Evolutionary conservation across 2,113 vertebrate species (phyloP), one percentile per base, ranked within the genome.

Genomic region (Erythrocercus mccallii): DNA sequence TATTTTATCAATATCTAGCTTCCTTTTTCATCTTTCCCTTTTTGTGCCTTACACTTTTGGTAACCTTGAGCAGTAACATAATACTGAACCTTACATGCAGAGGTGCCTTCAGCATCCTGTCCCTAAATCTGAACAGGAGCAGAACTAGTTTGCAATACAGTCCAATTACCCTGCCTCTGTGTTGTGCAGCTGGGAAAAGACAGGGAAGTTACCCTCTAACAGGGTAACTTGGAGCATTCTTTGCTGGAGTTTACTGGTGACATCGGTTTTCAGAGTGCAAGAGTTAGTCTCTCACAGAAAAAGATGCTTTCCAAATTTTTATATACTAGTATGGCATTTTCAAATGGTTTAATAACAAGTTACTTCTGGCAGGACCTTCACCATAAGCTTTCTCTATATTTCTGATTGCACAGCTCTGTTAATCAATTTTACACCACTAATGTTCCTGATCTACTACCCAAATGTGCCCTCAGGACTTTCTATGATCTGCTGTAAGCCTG

Each of bases 401-500:
- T 93, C 77, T 76, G 72, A 54, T 53, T 86, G 61, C 81, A 65
- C 37, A 81, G 15, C 53, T 69, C 81, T 91, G 61, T 91, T 92
- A 94, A 94, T 92, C 80, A 91, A 81, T 86, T 87, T 96, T 92
- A 81, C 13, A 31, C 65, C 40, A 68, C 20, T 79, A 44, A 86
- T 64, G 22, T 44, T 81, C 51, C 27, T 35, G 76, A 74, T 81
- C 40, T 86, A 54, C 61, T 73, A 50, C 27, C 28, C 28, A 44
- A 92, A 91, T 37, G 28, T 84, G 69, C 35, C 86, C 72, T 73
- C 51, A 23, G 86, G 86, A 58, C 24, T 66, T 93, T 54, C 15
- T 84, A 13, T 58, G 64, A 86, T 81, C 88, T 88, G 33, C 82
- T 92, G 38, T 35, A 86, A 90, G 35, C 54, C 60, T 86, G 76